Conservation (phyloP, 2,888 invertebrate species). For the Chirona hameri region DNA sequence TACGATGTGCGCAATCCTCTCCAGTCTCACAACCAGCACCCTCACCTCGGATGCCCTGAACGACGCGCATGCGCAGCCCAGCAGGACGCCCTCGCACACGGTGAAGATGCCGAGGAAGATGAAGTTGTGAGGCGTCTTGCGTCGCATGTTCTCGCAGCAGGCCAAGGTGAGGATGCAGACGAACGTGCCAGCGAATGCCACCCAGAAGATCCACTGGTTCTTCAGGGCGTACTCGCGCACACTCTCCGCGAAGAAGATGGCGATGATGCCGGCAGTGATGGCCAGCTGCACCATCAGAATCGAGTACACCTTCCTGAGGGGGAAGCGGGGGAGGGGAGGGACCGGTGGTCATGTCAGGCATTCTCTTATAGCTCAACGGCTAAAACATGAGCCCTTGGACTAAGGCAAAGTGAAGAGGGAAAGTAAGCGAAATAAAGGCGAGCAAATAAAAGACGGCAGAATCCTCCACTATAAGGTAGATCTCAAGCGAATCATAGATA, state of each 20-base stretch:
- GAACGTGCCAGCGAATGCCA: slow-evolving; percentile 37
- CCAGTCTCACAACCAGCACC: too few species aligned
- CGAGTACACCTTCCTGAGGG: slow-evolving; percentile 68
- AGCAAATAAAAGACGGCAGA: too few species aligned
- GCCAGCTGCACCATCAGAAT: slow-evolving; percentile 78
- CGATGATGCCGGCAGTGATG: slow-evolving; percentile 72
- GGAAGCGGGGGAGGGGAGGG: too few species aligned
- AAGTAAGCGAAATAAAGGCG: too few species aligned
- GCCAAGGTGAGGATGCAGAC: slow-evolving; percentile 40
- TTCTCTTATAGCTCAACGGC: too few species aligned
- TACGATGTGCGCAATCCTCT: too few species aligned
- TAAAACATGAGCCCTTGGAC: too few species aligned
- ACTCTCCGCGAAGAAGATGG: slow-evolving; percentile 56
- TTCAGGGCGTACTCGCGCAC: slow-evolving; percentile 32
- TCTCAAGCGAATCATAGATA: too few species aligned
- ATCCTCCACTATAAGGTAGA: too few species aligned
- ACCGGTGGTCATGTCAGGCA: too few species aligned
- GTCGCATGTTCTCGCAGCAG: slow-evolving; percentile 51
- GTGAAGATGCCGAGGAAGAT: slow-evolving; percentile 86
- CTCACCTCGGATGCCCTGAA: slow-evolving; percentile 48
- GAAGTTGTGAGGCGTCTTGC: slow-evolving; percentile 81
- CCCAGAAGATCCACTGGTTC: slow-evolving; percentile 37
- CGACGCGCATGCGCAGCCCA: slow-evolving; percentile 66
- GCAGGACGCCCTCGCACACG: slow-evolving; percentile 71
- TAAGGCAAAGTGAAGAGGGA: too few species aligned